A percentile compares a stretch with the other conserved stretches of the same genome.
Evolutionary conservation across 2,888 invertebrate genomes (phyloP).

Genomic region (Elaeidobius kamerunicus): DNA sequence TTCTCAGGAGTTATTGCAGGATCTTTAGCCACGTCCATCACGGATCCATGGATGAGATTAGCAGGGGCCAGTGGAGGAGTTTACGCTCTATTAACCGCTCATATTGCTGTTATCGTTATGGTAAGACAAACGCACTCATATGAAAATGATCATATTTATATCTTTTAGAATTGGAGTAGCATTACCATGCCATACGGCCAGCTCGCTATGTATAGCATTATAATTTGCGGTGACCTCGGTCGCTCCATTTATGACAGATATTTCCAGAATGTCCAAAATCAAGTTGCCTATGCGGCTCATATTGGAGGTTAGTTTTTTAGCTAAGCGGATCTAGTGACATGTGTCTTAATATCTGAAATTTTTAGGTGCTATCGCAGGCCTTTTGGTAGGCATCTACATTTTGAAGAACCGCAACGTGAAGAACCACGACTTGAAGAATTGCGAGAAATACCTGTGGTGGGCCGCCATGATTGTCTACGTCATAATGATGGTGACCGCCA

Average conservation of each 20-base stretch:
- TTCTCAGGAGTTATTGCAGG: slow-evolving; percentile 82
- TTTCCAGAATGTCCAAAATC: slow-evolving; percentile 61
- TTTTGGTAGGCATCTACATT: slow-evolving; percentile 63
- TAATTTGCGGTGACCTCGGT: slow-evolving; percentile 80
- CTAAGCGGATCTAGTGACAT: no score
- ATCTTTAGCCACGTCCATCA: slow-evolving; percentile 77
- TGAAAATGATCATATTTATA: neutral
- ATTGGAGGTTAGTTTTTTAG: slow-evolving; percentile 29
- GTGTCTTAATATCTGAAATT: neutral
- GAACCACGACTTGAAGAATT: no score
- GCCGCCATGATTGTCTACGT: slow-evolving; percentile 68
- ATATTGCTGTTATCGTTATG: slow-evolving; percentile 88
- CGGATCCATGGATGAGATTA: slow-evolving; percentile 74
- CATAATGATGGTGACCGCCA: slow-evolving; percentile 59
- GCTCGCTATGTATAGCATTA: slow-evolving; percentile 72
- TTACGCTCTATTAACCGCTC: slow-evolving; percentile 90
- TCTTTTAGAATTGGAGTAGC: slow-evolving; percentile 84
- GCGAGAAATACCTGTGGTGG: slow-evolving; percentile 63
- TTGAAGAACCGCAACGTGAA: slow-evolving; percentile 61
- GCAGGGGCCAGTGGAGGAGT: slow-evolving; percentile 96
- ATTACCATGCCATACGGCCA: slow-evolving; percentile 91
- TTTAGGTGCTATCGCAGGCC: slow-evolving; percentile 76
- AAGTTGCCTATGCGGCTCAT: slow-evolving; percentile 52
- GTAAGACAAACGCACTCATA: slow-evolving; percentile 50
- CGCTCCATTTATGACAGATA: slow-evolving; percentile 88